phyloP scores from a whole-genome alignment of 2,797 vertebrate genomes.

The Coregonus sp. region DNA sequence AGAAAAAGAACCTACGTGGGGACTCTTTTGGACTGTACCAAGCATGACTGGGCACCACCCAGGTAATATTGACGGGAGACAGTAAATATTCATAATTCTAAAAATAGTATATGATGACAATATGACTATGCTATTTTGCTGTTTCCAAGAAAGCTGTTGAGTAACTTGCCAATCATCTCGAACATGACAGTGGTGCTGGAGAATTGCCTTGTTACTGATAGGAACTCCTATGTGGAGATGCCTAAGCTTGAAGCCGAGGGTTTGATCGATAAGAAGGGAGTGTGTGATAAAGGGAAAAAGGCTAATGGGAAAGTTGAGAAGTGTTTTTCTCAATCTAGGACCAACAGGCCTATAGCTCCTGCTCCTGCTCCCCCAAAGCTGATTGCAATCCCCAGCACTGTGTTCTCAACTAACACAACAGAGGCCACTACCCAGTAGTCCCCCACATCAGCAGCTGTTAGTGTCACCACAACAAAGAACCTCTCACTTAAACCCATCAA shows the following conservation, averaged over 20 bases:
- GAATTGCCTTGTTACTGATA: conserved; percentile 85
- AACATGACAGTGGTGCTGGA: conserved; percentile 94
- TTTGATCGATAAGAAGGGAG: conserved; percentile 88
- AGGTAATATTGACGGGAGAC: conserved; percentile 74
- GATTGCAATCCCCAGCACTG: conserved; percentile 91
- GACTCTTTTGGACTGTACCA: conserved; percentile 95
- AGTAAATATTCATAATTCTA: neutral
- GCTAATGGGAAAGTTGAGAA: conserved; percentile 89
- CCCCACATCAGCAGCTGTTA: conserved; percentile 83
- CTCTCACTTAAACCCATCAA: conserved; percentile 94
- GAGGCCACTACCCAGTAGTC: conserved; percentile 82
- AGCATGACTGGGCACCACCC: conserved; percentile 98
- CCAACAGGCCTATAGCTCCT: conserved; percentile 85
- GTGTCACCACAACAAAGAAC: conserved; percentile 90
- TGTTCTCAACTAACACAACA: conserved; percentile 81
- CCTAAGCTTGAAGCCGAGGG: conserved; percentile 97
- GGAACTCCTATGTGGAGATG: conserved; percentile 88
- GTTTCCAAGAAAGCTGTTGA: conserved; percentile 59
- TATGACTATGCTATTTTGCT: neutral
- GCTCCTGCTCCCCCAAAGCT: conserved; percentile 88
- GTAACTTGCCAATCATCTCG: conserved; percentile 92
- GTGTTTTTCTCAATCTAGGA: conserved; percentile 89
- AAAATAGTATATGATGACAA: neutral
- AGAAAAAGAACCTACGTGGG: conserved; percentile 99
- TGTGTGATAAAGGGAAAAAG: conserved; percentile 86